These are phyloP conservation scores for Gouania willdenowi DNA, from an alignment of 2,797 vertebrate species.

Conservation along the genomic window DNA sequence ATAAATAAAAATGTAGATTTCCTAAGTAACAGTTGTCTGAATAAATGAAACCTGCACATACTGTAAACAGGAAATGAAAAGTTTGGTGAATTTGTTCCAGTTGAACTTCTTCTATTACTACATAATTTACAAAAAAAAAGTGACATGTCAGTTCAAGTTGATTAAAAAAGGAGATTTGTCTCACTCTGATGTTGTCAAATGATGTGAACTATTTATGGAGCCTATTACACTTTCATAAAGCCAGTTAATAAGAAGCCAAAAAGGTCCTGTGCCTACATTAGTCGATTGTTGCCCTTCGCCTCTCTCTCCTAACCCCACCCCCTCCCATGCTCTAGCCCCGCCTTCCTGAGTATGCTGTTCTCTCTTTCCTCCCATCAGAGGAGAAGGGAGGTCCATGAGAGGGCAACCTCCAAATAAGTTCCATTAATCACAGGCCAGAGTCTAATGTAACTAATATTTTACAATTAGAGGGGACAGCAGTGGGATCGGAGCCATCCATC, in stretches of 20 bases:
- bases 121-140: too few species aligned
- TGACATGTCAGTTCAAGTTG: slow-evolving; percentile 5
- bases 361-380: slow-evolving; percentile 50
- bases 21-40: too few species aligned
- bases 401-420: slow-evolving; percentile 99
- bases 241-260: slow-evolving; percentile 40
- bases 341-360: slow-evolving; percentile 61
- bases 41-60: too few species aligned
- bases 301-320: slow-evolving; percentile 9
- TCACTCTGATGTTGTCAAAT: slow-evolving; percentile 19
- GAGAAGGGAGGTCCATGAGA: slow-evolving; percentile 67
- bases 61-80: too few species aligned
- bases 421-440: slow-evolving; percentile 99
- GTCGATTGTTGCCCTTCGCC: slow-evolving; percentile 27
- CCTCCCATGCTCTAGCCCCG: slow-evolving; percentile 27
- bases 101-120: background rate
- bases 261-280: slow-evolving; percentile 39
- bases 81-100: slow-evolving; percentile 6
- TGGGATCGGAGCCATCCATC: slow-evolving; percentile 93
- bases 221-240: slow-evolving; percentile 22
- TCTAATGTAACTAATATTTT: slow-evolving; percentile 99
- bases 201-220: slow-evolving; percentile 6
- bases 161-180: slow-evolving; percentile 13
- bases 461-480: slow-evolving; percentile 99
- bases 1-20: too few species aligned